phyloP scores from a whole-genome alignment of 1,140 invertebrate species.

The Tribolium castaneum region DNA sequence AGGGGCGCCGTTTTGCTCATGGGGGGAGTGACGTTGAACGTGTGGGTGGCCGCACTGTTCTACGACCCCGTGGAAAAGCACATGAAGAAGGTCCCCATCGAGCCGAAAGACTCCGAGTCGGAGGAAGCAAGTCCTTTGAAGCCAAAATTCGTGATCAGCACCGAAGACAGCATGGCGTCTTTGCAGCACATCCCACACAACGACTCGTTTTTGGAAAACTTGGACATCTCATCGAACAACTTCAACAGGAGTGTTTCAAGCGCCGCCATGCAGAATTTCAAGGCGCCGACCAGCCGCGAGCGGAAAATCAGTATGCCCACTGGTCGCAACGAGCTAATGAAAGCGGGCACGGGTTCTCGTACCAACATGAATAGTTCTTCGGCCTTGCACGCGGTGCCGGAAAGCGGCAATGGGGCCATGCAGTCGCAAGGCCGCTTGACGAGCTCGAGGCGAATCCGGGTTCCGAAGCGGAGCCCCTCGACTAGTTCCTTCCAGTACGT shows the following conservation, averaged over 20 bases:
- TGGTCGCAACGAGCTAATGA: conserved; percentile 61
- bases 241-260: conserved; percentile 68
- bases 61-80: conserved; percentile 87
- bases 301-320: conserved; percentile 68
- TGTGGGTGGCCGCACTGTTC: conserved; percentile 84
- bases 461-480: conserved; percentile 75
- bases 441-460: conserved; percentile 59
- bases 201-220: conserved; percentile 57
- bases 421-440: conserved; percentile 56
- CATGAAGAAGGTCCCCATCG: conserved; percentile 74
- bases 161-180: conserved; percentile 59
- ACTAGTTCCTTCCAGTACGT: conserved; percentile 86
- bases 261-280: conserved; percentile 68
- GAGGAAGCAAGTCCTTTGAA: conserved; percentile 56
- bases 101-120: conserved; percentile 66
- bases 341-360: conserved; percentile 48
- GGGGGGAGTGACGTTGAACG: conserved; percentile 84
- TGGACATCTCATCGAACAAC: conserved; percentile 51
- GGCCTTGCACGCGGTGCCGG: conserved; percentile 70
- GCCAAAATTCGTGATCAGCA: conserved; percentile 60
- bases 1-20: conserved; percentile 84
- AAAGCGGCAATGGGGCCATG: conserved; percentile 60
- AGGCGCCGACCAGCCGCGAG: conserved; percentile 60
- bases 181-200: conserved; percentile 56
- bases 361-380: conserved; percentile 64